These are phyloP conservation scores for Barypeithes pellucidus DNA, from an alignment of 2,888 invertebrate genomes.

Conservation along the genomic window DNA sequence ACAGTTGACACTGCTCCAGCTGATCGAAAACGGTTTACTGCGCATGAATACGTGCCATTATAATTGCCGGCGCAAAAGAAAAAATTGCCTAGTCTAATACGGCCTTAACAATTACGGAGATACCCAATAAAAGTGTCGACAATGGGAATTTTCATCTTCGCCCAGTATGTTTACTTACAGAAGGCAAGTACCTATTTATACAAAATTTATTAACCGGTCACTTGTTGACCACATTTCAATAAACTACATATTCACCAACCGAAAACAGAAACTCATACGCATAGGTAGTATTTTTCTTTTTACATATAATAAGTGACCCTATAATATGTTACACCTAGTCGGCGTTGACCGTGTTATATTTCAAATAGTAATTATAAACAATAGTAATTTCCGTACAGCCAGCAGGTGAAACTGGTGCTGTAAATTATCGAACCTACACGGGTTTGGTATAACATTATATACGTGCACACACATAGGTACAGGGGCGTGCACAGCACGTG, in stretches of 20 bases:
- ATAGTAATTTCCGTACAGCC: slow-evolving; percentile 56
- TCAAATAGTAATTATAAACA: slow-evolving; percentile 58
- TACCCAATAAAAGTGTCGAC: too few species aligned
- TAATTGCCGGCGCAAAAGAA: too few species aligned
- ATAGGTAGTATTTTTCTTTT: slow-evolving; percentile 32
- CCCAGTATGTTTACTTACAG: too few species aligned
- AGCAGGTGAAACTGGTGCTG: slow-evolving; percentile 55
- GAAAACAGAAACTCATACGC: slow-evolving; percentile 26
- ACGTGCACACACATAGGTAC: slow-evolving; percentile 31
- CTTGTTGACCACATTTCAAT: slow-evolving; percentile 21
- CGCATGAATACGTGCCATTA: too few species aligned
- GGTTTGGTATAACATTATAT: slow-evolving; percentile 40
- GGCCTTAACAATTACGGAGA: too few species aligned
- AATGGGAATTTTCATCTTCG: too few species aligned
- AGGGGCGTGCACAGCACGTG: slow-evolving; percentile 51
- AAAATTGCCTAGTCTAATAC: too few species aligned
- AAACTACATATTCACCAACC: slow-evolving; percentile 42
- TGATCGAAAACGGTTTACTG: too few species aligned
- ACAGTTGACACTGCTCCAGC: too few species aligned
- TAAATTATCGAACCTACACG: slow-evolving; percentile 53
- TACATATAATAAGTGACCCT: slow-evolving; percentile 39
- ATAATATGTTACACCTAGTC: slow-evolving; percentile 51
- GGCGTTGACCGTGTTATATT: slow-evolving; percentile 54
- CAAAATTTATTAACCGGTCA: background rate
- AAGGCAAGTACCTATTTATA: too few species aligned